Evolutionary conservation across 2,113 vertebrate genomes (phyloP).

Genomic region (Phalacrocorax pelagicus): DNA sequence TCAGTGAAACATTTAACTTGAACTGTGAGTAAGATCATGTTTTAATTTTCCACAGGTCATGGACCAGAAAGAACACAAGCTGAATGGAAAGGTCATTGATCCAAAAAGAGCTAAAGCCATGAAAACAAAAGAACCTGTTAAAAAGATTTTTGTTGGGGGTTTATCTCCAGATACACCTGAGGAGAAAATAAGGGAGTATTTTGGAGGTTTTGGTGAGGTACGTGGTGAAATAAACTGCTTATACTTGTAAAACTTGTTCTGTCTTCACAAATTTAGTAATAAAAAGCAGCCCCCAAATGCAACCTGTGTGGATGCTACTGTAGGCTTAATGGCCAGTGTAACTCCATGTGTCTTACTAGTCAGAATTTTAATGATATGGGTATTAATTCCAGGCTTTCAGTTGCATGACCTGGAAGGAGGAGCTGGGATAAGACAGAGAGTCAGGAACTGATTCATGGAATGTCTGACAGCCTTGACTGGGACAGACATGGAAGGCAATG

Average conservation of each 20-base stretch:
- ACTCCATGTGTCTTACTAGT: background rate
- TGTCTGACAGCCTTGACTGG: background rate
- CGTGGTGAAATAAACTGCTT: background rate
- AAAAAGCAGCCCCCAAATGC: background rate
- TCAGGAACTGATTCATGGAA: background rate
- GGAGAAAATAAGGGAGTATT: conserved; percentile 98
- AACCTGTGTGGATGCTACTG: background rate
- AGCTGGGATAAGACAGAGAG: background rate
- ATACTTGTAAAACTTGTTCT: background rate
- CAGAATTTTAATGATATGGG: background rate
- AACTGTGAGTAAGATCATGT: background rate
- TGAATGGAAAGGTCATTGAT: conserved; percentile 98
- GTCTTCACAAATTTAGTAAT: background rate
- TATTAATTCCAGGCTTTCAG: background rate
- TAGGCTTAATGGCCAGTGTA: background rate
- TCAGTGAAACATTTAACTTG: background rate
- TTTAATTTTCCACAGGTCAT: conserved; percentile 83
- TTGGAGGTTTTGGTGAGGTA: conserved; percentile 95
- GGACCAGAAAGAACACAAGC: conserved; percentile 96
- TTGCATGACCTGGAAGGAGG: background rate
- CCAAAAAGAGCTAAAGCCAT: conserved; percentile 99
- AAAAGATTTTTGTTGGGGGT: conserved; percentile 98
- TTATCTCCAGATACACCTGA: conserved; percentile 97
- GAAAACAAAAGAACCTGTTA: conserved; percentile 98
- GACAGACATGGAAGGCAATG: accelerated